A percentile compares a stretch with the other conserved stretches of the same genome.
These are phyloP conservation scores for Glaucopsyche alexis DNA, from an alignment of 2,888 invertebrate species.

Conservation along the genomic window DNA sequence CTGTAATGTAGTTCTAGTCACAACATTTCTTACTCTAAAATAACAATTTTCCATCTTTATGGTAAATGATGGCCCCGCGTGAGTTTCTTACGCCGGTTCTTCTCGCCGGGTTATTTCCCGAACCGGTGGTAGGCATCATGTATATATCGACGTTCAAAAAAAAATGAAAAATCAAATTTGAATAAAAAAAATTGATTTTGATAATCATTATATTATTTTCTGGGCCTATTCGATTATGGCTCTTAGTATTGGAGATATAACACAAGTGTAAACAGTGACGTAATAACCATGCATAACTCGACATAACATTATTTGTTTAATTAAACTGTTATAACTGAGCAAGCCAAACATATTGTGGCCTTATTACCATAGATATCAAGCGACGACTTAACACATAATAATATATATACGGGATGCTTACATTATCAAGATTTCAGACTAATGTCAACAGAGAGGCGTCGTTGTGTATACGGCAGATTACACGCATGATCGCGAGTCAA, in stretches of 20 bases:
- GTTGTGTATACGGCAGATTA: constrained; percentile 22
- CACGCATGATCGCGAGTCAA: not conserved
- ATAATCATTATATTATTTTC: too few species aligned
- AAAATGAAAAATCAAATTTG: too few species aligned
- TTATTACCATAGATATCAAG: constrained; percentile 32
- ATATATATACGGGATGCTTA: constrained; percentile 20
- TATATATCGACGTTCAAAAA: too few species aligned
- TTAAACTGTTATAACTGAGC: constrained; percentile 24
- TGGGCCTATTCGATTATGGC: too few species aligned
- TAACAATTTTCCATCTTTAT: too few species aligned
- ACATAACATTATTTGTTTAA: constrained; percentile 17
- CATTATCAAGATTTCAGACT: constrained; percentile 29
- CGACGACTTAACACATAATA: constrained; percentile 15
- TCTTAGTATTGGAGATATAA: not conserved
- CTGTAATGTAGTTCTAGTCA: too few species aligned
- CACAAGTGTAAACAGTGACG: not conserved
- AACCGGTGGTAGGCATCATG: too few species aligned
- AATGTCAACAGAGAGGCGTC: constrained; percentile 29
- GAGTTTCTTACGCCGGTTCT: too few species aligned
- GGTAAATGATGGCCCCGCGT: too few species aligned
- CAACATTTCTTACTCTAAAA: too few species aligned
- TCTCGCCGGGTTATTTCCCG: too few species aligned
- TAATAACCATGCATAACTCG: not conserved
- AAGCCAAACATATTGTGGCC: constrained; percentile 26
- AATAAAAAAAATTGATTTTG: too few species aligned